These are phyloP conservation scores for Sebastes hubbsi DNA, from an alignment of 2,797 vertebrate species.

Conservation along the genomic window DNA sequence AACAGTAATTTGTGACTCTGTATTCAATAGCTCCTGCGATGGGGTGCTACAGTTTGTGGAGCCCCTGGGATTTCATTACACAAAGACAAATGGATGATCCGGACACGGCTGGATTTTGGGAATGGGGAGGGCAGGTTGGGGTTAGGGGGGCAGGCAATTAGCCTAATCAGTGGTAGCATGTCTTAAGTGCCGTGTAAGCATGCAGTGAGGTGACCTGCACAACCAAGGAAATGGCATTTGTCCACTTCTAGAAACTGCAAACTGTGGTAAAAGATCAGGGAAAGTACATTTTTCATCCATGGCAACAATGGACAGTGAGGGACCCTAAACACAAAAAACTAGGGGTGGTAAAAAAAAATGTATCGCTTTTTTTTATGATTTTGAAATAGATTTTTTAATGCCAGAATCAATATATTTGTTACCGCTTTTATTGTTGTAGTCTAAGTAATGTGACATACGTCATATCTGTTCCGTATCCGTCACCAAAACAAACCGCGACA, in stretches of 20 bases:
- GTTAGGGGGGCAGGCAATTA: conserved; percentile 59
- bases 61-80: conserved; percentile 77
- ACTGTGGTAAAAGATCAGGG: conserved; percentile 4
- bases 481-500: rapidly evolving
- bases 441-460: too few species aligned
- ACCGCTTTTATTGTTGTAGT: too few species aligned
- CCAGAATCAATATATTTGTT: too few species aligned
- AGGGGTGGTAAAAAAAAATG: too few species aligned
- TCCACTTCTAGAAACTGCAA: conserved; percentile 18
- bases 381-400: too few species aligned
- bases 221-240: conserved; percentile 34
- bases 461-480: too few species aligned
- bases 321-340: not conserved
- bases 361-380: too few species aligned
- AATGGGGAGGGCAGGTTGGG: conserved; percentile 8
- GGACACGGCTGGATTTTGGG: conserved; percentile 51
- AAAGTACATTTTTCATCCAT: conserved; percentile 2
- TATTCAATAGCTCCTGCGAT: conserved; percentile 76
- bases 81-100: conserved; percentile 78
- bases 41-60: conserved; percentile 51
- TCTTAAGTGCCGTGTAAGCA: conserved; percentile 55
- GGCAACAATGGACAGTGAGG: not conserved
- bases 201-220: conserved; percentile 25
- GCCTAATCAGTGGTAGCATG: conserved; percentile 66
- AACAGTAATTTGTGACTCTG: conserved; percentile 67